Evolutionary conservation across 1,140 invertebrate genomes (phyloP), one percentile per base, ranked within the genome.

Genomic region (Drosophila serrata): DNA sequence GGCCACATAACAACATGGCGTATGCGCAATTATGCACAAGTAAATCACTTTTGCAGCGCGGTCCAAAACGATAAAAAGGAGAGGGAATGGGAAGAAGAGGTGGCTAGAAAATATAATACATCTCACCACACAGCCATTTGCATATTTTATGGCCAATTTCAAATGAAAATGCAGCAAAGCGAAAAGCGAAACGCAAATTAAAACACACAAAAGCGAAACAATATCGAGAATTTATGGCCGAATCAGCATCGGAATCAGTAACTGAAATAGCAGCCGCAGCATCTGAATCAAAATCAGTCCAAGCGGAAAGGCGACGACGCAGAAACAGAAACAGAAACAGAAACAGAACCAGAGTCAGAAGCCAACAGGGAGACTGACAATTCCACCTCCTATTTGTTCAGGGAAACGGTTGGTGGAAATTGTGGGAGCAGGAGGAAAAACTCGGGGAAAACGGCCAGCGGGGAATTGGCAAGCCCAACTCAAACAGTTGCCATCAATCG

Each of bases 111-210:
- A 63, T 45, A 31, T 45, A 74, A 62, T 40, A 39, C 39, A 65
- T 57, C 48, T 43, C 37, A 65, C 37, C 42, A 57, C 40, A 60
- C 33, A 53, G 24, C 39, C 67, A 85, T 81, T 90, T 90, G 58
- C 81, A 90, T 90, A 85, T 90, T 90, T 90, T 73, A 79, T 81
- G 81, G 73, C 46, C 81, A 90, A 79, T 81, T 90, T 73, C 33
- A 72, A 90, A 90, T 88, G 74, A 77, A 62, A 87, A 64, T 78
- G 85, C 80, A 90, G 65, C 64, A 81, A 85, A 75, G 69, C 81
- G 69, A 69, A 60, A 75, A 72, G 31, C 64, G 43, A 69, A 79
- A 61, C 63, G 55, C 43, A 90, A 90, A 90, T 85, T 79, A 79
- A 79, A 79, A 79, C 55, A 57, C 67, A 79, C 69, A 90, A 81